phyloP scores from a whole-genome alignment of 2,113 vertebrate species.

The Salvator merianae region DNA sequence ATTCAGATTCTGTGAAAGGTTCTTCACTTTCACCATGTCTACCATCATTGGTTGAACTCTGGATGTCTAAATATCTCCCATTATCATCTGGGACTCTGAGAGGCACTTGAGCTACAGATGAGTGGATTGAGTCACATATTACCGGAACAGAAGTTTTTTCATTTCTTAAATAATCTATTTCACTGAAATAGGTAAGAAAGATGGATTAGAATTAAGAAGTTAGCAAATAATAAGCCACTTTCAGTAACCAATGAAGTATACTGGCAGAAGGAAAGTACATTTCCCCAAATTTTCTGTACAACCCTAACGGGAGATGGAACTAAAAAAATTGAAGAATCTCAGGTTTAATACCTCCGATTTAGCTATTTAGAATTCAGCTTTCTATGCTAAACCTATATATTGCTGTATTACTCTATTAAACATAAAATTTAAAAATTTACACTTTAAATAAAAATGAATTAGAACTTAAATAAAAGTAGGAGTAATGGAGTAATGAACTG shows the following conservation, averaged over 20 bases:
- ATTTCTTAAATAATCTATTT: constrained; percentile 89
- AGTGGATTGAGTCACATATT: constrained; percentile 70
- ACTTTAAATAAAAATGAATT: not conserved
- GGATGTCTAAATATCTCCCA: constrained; percentile 84
- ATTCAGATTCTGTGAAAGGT: constrained; percentile 67
- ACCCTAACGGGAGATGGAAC: too few species aligned
- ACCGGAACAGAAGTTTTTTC: constrained; percentile 76
- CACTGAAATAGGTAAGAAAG: constrained; percentile 73
- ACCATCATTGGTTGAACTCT: constrained; percentile 67
- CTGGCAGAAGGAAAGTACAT: not conserved
- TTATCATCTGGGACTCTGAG: constrained; percentile 80
- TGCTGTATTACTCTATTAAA: too few species aligned
- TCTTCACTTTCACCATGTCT: constrained; percentile 73
- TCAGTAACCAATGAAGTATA: not conserved
- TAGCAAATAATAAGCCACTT: not conserved
- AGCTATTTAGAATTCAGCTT: not conserved
- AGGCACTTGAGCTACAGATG: constrained; percentile 69
- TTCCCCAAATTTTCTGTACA: too few species aligned
- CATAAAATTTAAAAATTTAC: not conserved
- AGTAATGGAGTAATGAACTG: not conserved
- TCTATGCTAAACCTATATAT: not conserved
- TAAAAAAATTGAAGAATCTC: not conserved
- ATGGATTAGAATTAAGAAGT: not conserved
- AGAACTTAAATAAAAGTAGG: not conserved
- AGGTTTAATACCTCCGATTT: not conserved